Percentiles rank a stretch among this genome's conserved stretches.
These are phyloP conservation scores for Perithous albicinctus DNA, from an alignment of 2,888 invertebrate genomes.

Conservation along the genomic window DNA sequence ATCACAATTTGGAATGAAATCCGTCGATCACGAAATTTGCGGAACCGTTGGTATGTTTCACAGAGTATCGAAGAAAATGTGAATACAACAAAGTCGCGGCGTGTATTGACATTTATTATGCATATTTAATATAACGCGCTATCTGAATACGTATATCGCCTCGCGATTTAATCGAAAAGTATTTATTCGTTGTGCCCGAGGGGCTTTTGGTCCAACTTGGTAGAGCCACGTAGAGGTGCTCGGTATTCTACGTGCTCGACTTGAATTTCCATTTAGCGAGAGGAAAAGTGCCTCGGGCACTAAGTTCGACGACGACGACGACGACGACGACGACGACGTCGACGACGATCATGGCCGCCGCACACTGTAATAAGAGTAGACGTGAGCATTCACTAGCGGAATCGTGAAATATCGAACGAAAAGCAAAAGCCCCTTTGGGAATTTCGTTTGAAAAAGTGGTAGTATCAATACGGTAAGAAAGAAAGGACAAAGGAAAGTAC, in stretches of 20 bases:
- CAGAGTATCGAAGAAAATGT: background rate
- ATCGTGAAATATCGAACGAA: constrained; percentile 12
- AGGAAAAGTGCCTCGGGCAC: constrained; percentile 16
- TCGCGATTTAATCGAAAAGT: constrained; percentile 33
- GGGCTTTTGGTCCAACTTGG: background rate
- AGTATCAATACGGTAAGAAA: background rate
- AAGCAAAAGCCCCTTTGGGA: background rate
- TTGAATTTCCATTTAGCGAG: constrained; percentile 23
- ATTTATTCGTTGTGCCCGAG: constrained; percentile 21
- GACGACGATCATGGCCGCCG: background rate
- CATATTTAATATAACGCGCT: background rate
- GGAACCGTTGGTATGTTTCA: background rate
- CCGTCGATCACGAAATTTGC: background rate
- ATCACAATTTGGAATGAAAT: background rate
- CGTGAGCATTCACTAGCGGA: constrained; percentile 3
- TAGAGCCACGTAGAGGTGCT: background rate
- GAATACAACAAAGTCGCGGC: too few species aligned
- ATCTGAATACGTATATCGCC: background rate
- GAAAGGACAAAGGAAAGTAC: background rate
- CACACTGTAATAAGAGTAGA: background rate
- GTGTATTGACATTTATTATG: constrained; percentile 1
- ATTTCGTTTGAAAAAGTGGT: background rate
- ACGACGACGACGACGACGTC: background rate
- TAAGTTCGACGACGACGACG: constrained; percentile 8
- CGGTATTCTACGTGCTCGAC: background rate